Evolutionary conservation across 2,888 invertebrate genomes (phyloP), one percentile per base, ranked within the genome.

Genomic region (Smittia sp.): DNA sequence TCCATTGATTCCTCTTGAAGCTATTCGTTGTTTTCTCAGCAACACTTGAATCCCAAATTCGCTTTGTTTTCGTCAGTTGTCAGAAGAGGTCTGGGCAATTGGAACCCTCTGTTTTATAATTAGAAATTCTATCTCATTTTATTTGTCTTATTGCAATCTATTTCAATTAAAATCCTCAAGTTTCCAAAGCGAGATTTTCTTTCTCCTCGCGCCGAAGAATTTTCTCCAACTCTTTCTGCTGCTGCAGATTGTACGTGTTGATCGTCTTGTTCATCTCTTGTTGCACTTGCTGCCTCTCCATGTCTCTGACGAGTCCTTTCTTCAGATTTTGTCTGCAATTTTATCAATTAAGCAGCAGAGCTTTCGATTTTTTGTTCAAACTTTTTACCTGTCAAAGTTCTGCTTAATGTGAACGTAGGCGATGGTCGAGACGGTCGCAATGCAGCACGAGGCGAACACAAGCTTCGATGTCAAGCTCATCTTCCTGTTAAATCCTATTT

Each of bases 211-310:
- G 24, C 32, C 69, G 27, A 0, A 70, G 15, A 15, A 70, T 32
- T 18, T 70, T 70, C 27, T 70, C 69, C 1, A 70, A 13, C 24
- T 70, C 69, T 18, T 70, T 70, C 32, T 70, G 69, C 18, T 70
- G 69, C 18, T 70, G 54, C 0, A 70, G 20, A 70, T 70, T 70
- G 32, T 70, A 70, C 13, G 52, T 52, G 54, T 70, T 70, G 0
- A 70, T 70, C 3, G 69, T 54, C 18, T 69, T 69, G 6, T 27
- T 25, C 69, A 70, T 54, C 27, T 70, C 54, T 25, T 68, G n/a
- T 13, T 18, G 46, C 1, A 70, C 54, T 32, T 20, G 13, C 25
- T 70, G 69, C 15, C 69, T 70, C 6, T 70, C 69, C 1, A 70
- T 54, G 15, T 70, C 69, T 70, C 54, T 25, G 15, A 27, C 24